Conservation (phyloP, 2,797 vertebrate genomes). For the Clarias fuscus region DNA sequence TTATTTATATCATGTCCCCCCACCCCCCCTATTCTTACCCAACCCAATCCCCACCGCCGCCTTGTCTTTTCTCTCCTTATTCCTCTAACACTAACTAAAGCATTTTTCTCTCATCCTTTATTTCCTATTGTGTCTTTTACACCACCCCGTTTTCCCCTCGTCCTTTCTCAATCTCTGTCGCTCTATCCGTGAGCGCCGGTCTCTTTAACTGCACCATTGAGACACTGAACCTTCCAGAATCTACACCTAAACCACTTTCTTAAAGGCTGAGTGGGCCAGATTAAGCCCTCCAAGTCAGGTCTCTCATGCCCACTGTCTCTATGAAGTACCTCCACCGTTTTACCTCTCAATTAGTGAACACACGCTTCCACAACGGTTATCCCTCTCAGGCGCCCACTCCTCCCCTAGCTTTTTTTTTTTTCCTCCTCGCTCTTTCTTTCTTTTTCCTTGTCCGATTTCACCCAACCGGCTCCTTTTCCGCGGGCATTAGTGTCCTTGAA, state of each 20-base stretch:
- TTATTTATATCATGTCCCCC: conserved; percentile 65
- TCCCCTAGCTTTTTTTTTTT: conserved; percentile 36
- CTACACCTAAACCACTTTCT: conserved; percentile 31
- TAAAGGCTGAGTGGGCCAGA: conserved; percentile 27
- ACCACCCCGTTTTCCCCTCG: conserved; percentile 10
- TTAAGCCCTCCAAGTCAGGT: conserved; percentile 58
- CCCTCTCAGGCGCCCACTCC: conserved; percentile 42
- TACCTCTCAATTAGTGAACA: conserved; percentile 53
- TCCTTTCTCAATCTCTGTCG: neutral
- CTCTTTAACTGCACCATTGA: conserved; percentile 5
- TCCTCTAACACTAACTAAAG: conserved; percentile 63
- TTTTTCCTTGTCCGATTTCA: conserved; percentile 47
- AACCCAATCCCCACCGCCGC: conserved; percentile 55
- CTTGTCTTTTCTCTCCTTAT: conserved; percentile 60
- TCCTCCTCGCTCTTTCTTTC: conserved; percentile 33
- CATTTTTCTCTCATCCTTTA: conserved; percentile 39
- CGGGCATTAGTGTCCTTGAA: conserved; percentile 79
- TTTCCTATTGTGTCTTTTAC: conserved; percentile 34
- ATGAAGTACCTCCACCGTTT: conserved; percentile 57
- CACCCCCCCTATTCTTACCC: conserved; percentile 72
- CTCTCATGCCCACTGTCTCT: conserved; percentile 46
- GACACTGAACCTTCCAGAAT: conserved; percentile 11
- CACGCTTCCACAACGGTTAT: conserved; percentile 49
- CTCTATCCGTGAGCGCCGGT: conserved; percentile 7
- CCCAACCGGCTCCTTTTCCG: conserved; percentile 57